Percentiles rank a stretch among this genome's conserved stretches.
Conservation (phyloP, 2,797 vertebrate species). For the Anniella stebbinsi region DNA sequence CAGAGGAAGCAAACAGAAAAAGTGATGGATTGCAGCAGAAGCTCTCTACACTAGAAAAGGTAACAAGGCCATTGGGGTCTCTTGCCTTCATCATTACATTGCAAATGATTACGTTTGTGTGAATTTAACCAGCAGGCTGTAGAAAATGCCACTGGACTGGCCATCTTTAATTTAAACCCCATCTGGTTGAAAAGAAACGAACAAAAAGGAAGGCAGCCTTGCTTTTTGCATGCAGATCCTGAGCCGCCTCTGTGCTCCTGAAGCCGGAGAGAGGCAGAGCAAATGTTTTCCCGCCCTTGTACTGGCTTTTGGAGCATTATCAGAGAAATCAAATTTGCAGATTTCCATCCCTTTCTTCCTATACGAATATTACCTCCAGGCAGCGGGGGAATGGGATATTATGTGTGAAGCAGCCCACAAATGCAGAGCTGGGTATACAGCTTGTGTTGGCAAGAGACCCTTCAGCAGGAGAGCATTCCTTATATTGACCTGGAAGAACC, state of each 20-base stretch:
- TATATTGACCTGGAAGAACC: too few species aligned
- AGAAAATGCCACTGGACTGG: neutral
- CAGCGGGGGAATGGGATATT: neutral
- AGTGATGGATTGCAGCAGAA: slow-evolving; percentile 87
- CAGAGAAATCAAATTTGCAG: neutral
- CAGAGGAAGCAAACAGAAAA: slow-evolving; percentile 85
- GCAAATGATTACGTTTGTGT: neutral
- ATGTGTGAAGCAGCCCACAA: slow-evolving; percentile 20
- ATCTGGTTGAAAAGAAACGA: neutral
- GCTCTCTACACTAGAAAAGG: slow-evolving; percentile 86
- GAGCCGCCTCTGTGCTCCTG: neutral
- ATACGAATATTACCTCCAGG: neutral
- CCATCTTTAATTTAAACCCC: neutral
- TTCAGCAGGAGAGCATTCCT: too few species aligned
- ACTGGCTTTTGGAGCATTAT: neutral
- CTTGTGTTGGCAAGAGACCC: slow-evolving; percentile 64
- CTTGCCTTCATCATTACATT: neutral
- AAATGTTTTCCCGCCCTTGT: neutral
- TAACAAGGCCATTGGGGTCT: slow-evolving; percentile 64
- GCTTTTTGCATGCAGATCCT: neutral
- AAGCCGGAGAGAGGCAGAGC: neutral
- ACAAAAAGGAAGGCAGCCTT: neutral
- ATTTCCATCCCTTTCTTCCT: neutral
- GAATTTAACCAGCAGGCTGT: neutral
- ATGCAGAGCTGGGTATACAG: slow-evolving; percentile 29